These are phyloP conservation scores for Drosophila paulistorum DNA, from an alignment of 1,140 invertebrate species.

Conservation along the genomic window DNA sequence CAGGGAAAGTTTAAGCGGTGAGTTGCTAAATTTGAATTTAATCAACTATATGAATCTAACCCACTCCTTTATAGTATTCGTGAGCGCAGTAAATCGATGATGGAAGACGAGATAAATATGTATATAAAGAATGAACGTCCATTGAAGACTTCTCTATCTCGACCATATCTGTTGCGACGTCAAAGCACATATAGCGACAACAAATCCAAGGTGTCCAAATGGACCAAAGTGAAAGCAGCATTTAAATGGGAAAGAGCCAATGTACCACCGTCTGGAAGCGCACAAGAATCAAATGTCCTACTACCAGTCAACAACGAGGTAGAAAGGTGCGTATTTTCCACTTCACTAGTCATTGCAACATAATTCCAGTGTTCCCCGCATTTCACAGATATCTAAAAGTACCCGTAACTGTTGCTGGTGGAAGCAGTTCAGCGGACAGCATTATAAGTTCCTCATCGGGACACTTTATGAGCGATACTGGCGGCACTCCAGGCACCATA, in stretches of 20 bases:
- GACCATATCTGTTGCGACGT: conserved; percentile 66
- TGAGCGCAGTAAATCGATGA: conserved; percentile 84
- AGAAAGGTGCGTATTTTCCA: conserved; percentile 61
- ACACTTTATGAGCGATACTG: conserved; percentile 73
- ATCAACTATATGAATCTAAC: neutral
- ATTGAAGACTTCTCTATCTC: conserved; percentile 39
- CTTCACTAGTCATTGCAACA: neutral
- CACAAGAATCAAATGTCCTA: conserved; percentile 77
- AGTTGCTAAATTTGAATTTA: no score
- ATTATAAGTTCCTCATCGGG: conserved; percentile 82
- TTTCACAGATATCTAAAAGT: conserved; percentile 82
- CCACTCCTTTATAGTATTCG: conserved; percentile 52
- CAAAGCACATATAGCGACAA: conserved; percentile 79
- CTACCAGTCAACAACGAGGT: conserved; percentile 79
- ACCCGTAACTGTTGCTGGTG: conserved; percentile 80
- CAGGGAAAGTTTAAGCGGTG: conserved; percentile 69
- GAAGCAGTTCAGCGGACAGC: conserved; percentile 84
- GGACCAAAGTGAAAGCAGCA: conserved; percentile 92
- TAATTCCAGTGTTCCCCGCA: neutral
- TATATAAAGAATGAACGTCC: conserved; percentile 59
- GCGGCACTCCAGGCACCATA: conserved; percentile 74
- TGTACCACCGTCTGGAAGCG: conserved; percentile 78
- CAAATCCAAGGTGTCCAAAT: conserved; percentile 86
- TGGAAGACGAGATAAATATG: conserved; percentile 77
- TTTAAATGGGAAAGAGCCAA: conserved; percentile 89